Percentiles rank a stretch among this genome's conserved stretches.
Conservation (phyloP, 2,113 vertebrate species). For the Epinephelus cyanopodus region DNA sequence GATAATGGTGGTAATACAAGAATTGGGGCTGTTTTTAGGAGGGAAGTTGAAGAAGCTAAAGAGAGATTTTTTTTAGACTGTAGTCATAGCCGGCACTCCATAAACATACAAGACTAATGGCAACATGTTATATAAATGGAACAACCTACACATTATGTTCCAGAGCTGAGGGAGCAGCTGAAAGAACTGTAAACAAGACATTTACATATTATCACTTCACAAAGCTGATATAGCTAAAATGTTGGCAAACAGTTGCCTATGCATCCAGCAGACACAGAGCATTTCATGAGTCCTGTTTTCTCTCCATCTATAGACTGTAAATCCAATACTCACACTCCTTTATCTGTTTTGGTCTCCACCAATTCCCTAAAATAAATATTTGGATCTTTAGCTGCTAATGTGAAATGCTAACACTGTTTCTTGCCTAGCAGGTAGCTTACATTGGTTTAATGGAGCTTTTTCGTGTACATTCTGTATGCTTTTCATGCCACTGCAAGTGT, state of each 20-base stretch:
- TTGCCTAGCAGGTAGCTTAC: background rate
- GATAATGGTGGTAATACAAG: slow-evolving; percentile 35
- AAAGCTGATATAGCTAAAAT: background rate
- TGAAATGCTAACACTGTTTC: background rate
- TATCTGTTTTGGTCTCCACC: background rate
- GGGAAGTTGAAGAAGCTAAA: background rate
- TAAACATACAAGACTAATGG: background rate
- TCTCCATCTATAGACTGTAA: background rate
- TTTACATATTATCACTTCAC: background rate
- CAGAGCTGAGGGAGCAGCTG: background rate
- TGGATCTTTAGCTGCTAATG: background rate
- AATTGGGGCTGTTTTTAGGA: background rate
- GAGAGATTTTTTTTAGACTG: background rate
- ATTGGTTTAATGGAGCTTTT: background rate
- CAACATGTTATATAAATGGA: background rate
- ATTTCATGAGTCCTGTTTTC: background rate
- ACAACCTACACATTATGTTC: background rate
- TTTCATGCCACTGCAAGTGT: too few relatives aligned
- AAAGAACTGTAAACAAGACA: background rate
- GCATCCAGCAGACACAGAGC: background rate
- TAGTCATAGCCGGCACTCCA: too few relatives aligned
- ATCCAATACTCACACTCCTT: background rate
- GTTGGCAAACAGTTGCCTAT: too few relatives aligned
- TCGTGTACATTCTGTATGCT: too few relatives aligned
- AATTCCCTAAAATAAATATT: background rate